Conservation (phyloP, 1,140 invertebrate genomes). For the Sinella curviseta region DNA sequence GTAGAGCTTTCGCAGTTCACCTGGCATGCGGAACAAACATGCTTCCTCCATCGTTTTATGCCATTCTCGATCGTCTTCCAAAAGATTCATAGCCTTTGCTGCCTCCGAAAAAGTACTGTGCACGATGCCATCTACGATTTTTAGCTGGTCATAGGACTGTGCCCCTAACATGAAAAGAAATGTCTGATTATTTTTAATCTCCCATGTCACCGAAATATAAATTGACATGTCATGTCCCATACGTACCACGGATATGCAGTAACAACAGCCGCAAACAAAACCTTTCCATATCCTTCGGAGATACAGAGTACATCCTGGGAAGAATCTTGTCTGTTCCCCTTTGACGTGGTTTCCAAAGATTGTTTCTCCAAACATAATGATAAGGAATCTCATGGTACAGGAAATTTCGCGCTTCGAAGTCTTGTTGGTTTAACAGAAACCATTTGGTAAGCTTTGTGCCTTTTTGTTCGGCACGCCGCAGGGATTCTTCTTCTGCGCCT, state of each 20-base stretch:
- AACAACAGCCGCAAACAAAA: constrained; percentile 50
- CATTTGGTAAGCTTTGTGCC: constrained; percentile 46
- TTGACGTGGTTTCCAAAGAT: constrained; percentile 39
- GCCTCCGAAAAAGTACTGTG: constrained; percentile 46
- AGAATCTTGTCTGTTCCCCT: constrained; percentile 38
- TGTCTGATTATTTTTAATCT: not conserved
- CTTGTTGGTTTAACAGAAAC: constrained; percentile 34
- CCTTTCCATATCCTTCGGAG: constrained; percentile 48
- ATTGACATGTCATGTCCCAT: not conserved
- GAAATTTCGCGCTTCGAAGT: not conserved
- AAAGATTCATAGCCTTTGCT: constrained; percentile 40
- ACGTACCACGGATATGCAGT: constrained; percentile 48
- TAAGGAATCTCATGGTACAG: constrained; percentile 43
- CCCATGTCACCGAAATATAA: not conserved
- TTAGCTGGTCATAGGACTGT: constrained; percentile 52
- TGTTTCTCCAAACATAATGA: constrained; percentile 39
- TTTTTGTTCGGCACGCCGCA: constrained; percentile 13
- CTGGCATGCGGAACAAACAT: not conserved
- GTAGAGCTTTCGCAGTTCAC: constrained; percentile 47
- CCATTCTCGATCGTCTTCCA: constrained; percentile 43
- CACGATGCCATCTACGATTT: constrained; percentile 51
- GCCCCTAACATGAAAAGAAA: constrained; percentile 45
- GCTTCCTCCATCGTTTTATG: constrained; percentile 41
- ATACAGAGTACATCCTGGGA: constrained; percentile 51
- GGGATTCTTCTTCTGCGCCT: constrained; percentile 40